These are phyloP conservation scores for Horisme vitalbata DNA, from an alignment of 2,888 invertebrate species.

Conservation along the genomic window DNA sequence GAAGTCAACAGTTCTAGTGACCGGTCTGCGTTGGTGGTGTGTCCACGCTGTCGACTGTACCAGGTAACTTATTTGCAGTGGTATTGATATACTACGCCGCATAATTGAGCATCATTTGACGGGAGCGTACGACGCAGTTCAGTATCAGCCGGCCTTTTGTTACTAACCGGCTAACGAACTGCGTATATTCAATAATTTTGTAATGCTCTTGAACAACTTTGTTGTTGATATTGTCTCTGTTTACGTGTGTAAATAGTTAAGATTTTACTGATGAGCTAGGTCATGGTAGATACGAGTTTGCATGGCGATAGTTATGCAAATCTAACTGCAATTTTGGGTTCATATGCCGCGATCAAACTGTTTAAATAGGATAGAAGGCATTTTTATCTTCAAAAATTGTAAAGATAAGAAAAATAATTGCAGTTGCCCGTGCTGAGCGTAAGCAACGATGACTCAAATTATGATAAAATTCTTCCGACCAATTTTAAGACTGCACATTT, in stretches of 20 bases:
- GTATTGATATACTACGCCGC: constrained; percentile 69
- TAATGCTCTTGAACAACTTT: constrained; percentile 30
- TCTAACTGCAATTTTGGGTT: no score
- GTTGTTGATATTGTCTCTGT: constrained; percentile 29
- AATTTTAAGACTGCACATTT: no score
- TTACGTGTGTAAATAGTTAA: neutral
- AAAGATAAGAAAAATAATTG: neutral
- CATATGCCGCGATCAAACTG: no score
- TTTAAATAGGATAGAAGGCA: neutral
- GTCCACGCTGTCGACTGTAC: constrained; percentile 23
- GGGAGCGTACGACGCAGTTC: constrained; percentile 62
- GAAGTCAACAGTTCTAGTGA: constrained; percentile 23
- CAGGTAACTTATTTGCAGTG: constrained; percentile 57
- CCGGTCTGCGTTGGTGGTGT: constrained; percentile 31
- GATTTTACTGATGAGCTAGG: constrained; percentile 32
- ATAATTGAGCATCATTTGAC: constrained; percentile 53
- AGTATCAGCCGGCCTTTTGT: constrained; percentile 67
- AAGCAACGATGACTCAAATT: no score
- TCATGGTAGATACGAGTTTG: constrained; percentile 34
- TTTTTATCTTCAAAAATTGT: constrained; percentile 3
- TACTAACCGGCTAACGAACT: constrained; percentile 70
- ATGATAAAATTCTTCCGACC: no score
- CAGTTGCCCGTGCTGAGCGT: no score
- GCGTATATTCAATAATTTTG: constrained; percentile 55
- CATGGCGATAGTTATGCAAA: no score